Evolutionary conservation across 2,113 vertebrate species (phyloP).

Genomic region (Suncus etruscus): DNA sequence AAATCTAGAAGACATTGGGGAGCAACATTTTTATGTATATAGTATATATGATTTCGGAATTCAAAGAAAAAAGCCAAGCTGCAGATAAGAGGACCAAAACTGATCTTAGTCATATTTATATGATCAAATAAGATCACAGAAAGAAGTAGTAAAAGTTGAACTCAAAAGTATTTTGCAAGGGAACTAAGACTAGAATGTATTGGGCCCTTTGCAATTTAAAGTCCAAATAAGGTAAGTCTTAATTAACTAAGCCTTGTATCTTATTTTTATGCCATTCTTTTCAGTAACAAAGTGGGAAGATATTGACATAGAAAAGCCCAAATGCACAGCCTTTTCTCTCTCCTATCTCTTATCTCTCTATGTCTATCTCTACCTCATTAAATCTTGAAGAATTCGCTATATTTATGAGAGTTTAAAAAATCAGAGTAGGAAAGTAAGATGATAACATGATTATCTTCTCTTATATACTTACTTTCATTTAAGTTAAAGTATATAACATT

Average conservation of each 20-base stretch:
- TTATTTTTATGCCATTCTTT: neutral
- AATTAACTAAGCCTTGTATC: neutral
- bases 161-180: neutral
- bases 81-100: neutral
- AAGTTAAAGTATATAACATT: neutral
- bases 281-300: neutral
- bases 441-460: neutral
- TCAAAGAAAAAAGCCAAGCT: neutral
- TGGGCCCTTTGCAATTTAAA: neutral
- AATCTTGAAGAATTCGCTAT: no score
- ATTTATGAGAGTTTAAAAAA: neutral
- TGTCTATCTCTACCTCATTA: no score
- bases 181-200: neutral
- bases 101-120: neutral
- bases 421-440: neutral
- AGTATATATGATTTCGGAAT: neutral
- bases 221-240: neutral
- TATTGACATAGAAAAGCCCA: neutral
- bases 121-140: neutral
- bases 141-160: neutral
- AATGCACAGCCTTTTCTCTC: neutral
- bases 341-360: neutral
- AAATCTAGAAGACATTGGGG: neutral
- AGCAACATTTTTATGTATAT: neutral
- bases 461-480: neutral